Evolutionary conservation across 1,140 invertebrate species (phyloP).

Genomic region (Meloidogyne chitwoodi): DNA sequence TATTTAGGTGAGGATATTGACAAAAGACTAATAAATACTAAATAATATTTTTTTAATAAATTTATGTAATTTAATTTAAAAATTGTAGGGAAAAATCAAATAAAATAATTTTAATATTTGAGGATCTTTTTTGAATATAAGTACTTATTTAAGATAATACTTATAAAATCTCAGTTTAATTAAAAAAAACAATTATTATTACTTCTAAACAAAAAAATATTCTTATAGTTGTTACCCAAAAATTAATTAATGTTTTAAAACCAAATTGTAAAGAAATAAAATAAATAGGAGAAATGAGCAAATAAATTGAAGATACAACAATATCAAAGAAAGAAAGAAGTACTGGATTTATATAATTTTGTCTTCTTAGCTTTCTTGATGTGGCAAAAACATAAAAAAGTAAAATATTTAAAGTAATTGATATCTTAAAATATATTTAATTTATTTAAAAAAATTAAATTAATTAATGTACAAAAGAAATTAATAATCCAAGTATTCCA

Average conservation of each 20-base stretch:
- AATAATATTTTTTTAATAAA: too few species aligned
- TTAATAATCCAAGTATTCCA: constrained; percentile 13
- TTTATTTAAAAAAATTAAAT: neutral
- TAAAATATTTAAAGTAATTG: constrained; percentile 38
- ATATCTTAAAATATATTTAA: constrained; percentile 20
- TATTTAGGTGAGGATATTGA: too few species aligned
- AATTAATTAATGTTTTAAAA: constrained; percentile 6
- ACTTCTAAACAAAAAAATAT: constrained; percentile 48
- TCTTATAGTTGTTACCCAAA: constrained; percentile 47
- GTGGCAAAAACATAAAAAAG: constrained; percentile 54
- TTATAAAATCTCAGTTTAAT: too few species aligned
- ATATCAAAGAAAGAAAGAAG: constrained; percentile 44
- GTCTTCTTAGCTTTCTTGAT: constrained; percentile 49
- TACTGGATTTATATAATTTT: constrained; percentile 54
- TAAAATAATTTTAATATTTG: too few species aligned
- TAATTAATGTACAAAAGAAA: constrained; percentile 16
- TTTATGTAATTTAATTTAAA: too few species aligned
- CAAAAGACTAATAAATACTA: too few species aligned
- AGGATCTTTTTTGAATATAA: too few species aligned
- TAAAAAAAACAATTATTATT: too few species aligned
- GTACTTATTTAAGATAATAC: too few species aligned
- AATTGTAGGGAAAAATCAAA: too few species aligned
- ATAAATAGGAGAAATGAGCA: constrained; percentile 43
- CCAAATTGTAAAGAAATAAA: constrained; percentile 35
- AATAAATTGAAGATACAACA: constrained; percentile 42